Evolutionary conservation across 2,888 invertebrate species (phyloP), one percentile per base, ranked within the genome.

Genomic region (Lasioglossum lativentre): DNA sequence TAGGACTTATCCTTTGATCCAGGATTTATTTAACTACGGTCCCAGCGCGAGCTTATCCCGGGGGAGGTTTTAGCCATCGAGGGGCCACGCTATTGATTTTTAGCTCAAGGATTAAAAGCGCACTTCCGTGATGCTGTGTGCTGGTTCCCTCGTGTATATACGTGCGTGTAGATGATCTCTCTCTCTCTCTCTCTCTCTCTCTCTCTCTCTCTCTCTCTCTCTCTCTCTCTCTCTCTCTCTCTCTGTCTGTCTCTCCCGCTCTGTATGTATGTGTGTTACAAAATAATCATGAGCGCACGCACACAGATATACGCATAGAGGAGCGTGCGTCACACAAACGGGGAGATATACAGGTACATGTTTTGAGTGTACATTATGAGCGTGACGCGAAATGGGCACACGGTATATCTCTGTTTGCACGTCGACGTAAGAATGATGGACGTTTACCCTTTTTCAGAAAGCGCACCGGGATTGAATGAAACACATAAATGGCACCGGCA

Each of bases 1-100:
- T 81, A 90, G 93, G 93, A 93, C 94, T 95, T 93, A 95, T 95
- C 95, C 95, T 93, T 95, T 95, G 94, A 95, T 95, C 95, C 95
- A 90, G 95, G 95, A 95, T 95, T 95, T 95, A 95, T 95, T 95
- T 95, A 95, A 95, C 94, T 95, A 95, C 94, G 93, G 89, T 89
- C 93, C 93, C 93, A 91, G 92, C 87, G 92, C 91, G 93, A 92
- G 94, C 93, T 95, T 95, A 95, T 95, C 95, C 95, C 93, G 92
- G 91, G 94, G 94, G 94, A 94, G 94, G 94, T 93, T 95, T 94
- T 94, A 91, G 92, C 90, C 91, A 89, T 87, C 90, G 91, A 90
- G 90, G 91, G 91, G 91, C 89, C 89, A 91, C 88, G 87, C 90
- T 95, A 95, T 95, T 95, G 95, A 95, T 95, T 95, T 95, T 95